phyloP scores from a whole-genome alignment of 2,797 vertebrate genomes.

The Gallirallus australis region DNA sequence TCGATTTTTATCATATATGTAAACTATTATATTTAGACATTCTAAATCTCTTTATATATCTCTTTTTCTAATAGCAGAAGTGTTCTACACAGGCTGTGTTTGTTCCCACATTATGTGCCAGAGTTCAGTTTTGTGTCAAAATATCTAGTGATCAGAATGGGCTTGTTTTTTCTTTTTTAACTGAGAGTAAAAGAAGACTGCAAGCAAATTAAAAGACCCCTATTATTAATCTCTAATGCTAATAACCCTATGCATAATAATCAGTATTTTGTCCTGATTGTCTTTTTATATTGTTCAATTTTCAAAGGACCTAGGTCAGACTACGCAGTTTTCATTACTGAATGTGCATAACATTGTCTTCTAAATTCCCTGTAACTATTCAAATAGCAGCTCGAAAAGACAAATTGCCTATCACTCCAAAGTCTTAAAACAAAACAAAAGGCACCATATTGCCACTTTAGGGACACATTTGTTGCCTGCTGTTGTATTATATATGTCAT shows the following conservation, averaged over 20 bases:
- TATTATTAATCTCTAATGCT: conserved; percentile 1
- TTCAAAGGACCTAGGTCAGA: conserved; percentile 32
- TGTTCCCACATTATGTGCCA: conserved; percentile 53
- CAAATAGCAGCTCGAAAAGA: conserved; percentile 77
- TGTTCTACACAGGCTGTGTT: not conserved
- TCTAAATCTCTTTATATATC: not conserved
- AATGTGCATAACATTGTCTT: conserved; percentile 68
- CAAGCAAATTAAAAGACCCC: not conserved
- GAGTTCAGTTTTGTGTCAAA: conserved; percentile 41
- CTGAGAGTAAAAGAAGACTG: not conserved
- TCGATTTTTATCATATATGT: not conserved
- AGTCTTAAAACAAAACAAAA: conserved; percentile 85
- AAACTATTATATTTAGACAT: not conserved
- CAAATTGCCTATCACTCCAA: conserved; percentile 78
- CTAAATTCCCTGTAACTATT: conserved; percentile 81
- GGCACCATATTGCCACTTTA: conserved; percentile 85
- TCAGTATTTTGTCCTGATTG: conserved; percentile 21
- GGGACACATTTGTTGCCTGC: conserved; percentile 85
- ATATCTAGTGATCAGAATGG: not conserved
- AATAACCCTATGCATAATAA: not conserved
- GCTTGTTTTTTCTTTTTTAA: conserved; percentile 20
- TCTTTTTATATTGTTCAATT: conserved; percentile 12
- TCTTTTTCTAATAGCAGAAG: not conserved
- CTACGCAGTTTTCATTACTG: conserved; percentile 52
- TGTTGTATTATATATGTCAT: conserved; percentile 85